phyloP scores from a whole-genome alignment of 2,888 invertebrate genomes.

The Caenorhabditis macrosperma region DNA sequence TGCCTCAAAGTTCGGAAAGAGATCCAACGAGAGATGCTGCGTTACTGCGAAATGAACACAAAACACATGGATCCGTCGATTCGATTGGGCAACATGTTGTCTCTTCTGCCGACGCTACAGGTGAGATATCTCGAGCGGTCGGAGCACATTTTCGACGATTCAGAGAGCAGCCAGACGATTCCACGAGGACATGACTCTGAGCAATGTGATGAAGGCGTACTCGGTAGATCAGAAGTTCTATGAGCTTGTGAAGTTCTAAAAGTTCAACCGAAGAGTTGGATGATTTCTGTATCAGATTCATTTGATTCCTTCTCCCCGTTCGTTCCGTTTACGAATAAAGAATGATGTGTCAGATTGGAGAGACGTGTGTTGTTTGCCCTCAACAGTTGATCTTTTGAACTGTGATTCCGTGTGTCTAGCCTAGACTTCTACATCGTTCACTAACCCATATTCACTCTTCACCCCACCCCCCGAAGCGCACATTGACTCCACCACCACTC shows the following conservation, averaged over 20 bases:
- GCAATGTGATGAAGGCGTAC: slow-evolving; percentile 36
- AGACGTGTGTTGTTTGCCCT: too few relatives aligned
- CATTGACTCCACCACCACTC: too few relatives aligned
- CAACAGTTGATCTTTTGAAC: neutral
- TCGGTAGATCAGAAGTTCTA: slow-evolving; percentile 38
- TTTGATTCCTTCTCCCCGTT: neutral
- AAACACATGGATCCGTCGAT: slow-evolving; percentile 13
- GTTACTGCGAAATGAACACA: slow-evolving; percentile 12
- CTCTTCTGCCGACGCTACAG: slow-evolving; percentile 33
- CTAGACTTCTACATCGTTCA: neutral
- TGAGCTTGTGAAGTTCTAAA: slow-evolving; percentile 7
- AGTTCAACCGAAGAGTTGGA: neutral
- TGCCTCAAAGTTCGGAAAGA: slow-evolving; percentile 13
- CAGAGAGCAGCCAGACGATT: slow-evolving; percentile 24
- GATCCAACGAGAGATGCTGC: slow-evolving; percentile 22
- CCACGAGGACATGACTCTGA: slow-evolving; percentile 26
- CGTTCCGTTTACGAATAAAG: neutral
- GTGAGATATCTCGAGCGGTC: slow-evolving; percentile 10
- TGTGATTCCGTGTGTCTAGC: too few relatives aligned
- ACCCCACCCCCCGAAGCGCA: too few relatives aligned
- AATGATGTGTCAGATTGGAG: too few relatives aligned
- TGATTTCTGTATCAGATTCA: neutral
- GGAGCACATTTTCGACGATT: too few relatives aligned
- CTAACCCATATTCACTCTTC: neutral
- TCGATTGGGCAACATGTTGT: slow-evolving; percentile 33